Base-by-base conservation (phyloP, 2,888 invertebrate species). In the Ophion obscuratus region DNA sequence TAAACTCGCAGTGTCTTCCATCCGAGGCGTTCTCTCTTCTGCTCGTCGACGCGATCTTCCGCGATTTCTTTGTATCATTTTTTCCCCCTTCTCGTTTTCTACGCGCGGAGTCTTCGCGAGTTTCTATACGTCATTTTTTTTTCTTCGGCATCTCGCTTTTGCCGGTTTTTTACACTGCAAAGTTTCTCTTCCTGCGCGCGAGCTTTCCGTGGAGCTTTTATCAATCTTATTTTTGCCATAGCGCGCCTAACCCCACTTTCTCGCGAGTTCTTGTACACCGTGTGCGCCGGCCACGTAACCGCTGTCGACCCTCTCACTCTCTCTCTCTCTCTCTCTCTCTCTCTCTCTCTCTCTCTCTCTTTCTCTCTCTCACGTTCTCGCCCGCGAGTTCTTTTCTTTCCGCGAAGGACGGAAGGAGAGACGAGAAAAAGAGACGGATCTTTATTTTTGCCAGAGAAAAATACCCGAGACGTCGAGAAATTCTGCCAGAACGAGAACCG, bases 381-480 rank as follows among this genome's bases (percentile, higher is more conserved):
- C 67, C 75, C 81, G 87, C n/a, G 67, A n/a, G 36, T 59, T 64
- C 57, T 81, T 81, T 74, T 66, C 73, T 74, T 87, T 87, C 83
- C 79, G 84, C 81, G 84, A 83, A 57, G 86, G 85, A 88, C 87
- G 89, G 88, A 88, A 88, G 67, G 62, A 77, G 88, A 88, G 67
- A 73, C 77, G 85, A 87, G 85, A 88, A 87, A 84, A 83, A 85
- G 77, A 82, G 80, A 86, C 85, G 78, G 79, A 86, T 90, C 91
- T 91, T 91, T 91, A 91, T 90, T 92, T 90, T 90, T 87, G 90
- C 88, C 78, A 79, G 84, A 88, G 88, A 89, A 91, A 92, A 92
- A 92, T 91, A 88, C 88, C 86, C 86, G 88, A 88, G 89, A 87
- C 87, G 88, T 87, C 88, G 89, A 88, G 90, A 83, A 78, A 90